Evolutionary conservation across 2,888 invertebrate species (phyloP).

Genomic region (Cerceris ruficornis): DNA sequence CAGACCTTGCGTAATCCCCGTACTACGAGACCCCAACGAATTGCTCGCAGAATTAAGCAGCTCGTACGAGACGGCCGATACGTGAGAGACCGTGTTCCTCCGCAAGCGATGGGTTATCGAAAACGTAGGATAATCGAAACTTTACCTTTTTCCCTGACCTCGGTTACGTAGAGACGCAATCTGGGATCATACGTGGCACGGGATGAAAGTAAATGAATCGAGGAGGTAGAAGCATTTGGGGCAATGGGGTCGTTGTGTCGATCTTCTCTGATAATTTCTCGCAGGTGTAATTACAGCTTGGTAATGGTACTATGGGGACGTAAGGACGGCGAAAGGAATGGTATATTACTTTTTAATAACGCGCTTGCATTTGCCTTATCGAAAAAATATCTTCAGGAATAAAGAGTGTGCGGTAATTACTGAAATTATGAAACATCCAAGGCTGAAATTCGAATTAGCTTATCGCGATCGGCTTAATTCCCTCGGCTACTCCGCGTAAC

Average conservation of each 20-base stretch:
- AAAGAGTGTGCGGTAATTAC: not conserved
- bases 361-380: not conserved
- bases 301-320: no score
- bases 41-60: constrained; percentile 77
- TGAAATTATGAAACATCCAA: not conserved
- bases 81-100: constrained; percentile 44
- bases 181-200: not conserved
- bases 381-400: not conserved
- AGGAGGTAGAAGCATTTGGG: no score
- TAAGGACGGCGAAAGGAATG: no score
- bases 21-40: constrained; percentile 76
- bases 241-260: no score
- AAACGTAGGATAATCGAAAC: constrained; percentile 11
- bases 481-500: not conserved
- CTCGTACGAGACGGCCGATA: constrained; percentile 69
- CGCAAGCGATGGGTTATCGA: constrained; percentile 19
- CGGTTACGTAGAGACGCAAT: constrained; percentile 25
- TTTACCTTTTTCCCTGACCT: constrained; percentile 22
- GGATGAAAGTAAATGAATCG: constrained; percentile 11
- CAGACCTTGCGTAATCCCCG: constrained; percentile 78
- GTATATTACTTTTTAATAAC: not conserved
- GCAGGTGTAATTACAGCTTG: no score
- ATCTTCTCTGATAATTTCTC: no score
- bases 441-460: constrained; percentile 30
- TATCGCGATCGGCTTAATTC: constrained; percentile 31